Conservation (phyloP, 1,140 invertebrate genomes). For the Bombus terrestris region DNA sequence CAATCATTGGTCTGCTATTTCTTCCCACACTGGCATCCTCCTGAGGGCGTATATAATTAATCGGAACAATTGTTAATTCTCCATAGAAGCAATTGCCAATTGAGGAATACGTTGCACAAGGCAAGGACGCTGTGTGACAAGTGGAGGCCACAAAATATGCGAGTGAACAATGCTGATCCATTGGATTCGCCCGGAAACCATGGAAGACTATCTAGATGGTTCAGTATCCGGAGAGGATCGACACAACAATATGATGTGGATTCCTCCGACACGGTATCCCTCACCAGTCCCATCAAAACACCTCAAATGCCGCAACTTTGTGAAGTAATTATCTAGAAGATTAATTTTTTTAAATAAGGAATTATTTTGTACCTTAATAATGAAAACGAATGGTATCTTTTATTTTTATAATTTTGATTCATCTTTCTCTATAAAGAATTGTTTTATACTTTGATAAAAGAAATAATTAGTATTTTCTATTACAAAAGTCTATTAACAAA, state of each 20-base stretch:
- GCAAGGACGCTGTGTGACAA: conserved; percentile 88
- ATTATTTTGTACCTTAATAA: neutral
- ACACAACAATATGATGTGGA: conserved; percentile 90
- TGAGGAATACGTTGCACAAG: conserved; percentile 87
- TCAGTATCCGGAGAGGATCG: conserved; percentile 91
- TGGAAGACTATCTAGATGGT: conserved; percentile 90
- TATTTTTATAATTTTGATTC: neutral
- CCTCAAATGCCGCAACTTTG: conserved; percentile 89
- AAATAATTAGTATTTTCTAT: neutral
- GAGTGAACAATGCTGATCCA: conserved; percentile 76
- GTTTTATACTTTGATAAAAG: neutral
- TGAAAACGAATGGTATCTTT: neutral
- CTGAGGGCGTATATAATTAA: neutral
- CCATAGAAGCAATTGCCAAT: conserved; percentile 86
- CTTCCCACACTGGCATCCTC: conserved; percentile 9
- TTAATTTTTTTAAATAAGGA: neutral
- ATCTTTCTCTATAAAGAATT: neutral
- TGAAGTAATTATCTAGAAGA: conserved; percentile 84
- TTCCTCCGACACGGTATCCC: conserved; percentile 77
- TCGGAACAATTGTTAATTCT: conserved; percentile 20
- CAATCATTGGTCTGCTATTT: neutral
- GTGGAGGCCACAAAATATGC: conserved; percentile 84
- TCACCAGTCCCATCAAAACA: conserved; percentile 78
- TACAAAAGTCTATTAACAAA: neutral
- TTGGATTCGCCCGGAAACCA: conserved; percentile 84